phyloP scores from a whole-genome alignment of 2,113 vertebrate genomes.

The Hystrix brachyura region DNA sequence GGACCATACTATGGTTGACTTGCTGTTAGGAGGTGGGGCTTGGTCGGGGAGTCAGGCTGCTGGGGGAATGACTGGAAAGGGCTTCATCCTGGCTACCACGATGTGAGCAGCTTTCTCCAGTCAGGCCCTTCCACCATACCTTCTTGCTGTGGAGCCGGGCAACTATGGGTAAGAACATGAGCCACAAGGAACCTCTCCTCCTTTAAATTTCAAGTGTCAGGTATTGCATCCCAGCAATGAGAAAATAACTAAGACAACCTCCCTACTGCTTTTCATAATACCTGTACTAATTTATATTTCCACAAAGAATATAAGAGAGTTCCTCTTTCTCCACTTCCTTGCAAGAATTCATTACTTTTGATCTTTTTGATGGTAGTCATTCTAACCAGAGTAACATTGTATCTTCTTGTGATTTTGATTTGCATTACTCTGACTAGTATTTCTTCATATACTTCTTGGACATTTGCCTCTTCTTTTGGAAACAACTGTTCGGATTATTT shows the following conservation, averaged over 20 bases:
- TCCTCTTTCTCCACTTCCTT: neutral
- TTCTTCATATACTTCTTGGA: neutral
- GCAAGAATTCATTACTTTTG: no score
- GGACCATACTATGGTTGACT: neutral
- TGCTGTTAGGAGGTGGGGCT: neutral
- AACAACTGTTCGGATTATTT: neutral
- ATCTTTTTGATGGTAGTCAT: neutral
- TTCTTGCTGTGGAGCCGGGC: neutral
- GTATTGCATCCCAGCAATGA: neutral
- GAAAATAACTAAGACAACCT: neutral
- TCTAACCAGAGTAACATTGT: neutral
- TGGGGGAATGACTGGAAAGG: neutral
- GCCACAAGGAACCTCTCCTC: neutral
- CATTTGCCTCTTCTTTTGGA: neutral
- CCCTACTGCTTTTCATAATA: neutral
- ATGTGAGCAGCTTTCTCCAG: neutral
- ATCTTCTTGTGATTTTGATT: neutral
- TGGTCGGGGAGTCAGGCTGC: neutral
- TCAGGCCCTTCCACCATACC: neutral
- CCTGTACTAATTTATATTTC: neutral
- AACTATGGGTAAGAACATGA: neutral
- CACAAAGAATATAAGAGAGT: neutral
- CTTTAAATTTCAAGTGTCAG: neutral
- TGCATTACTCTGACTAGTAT: neutral
- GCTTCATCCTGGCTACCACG: neutral